Evolutionary conservation across 2,888 invertebrate genomes (phyloP).

Genomic region (Epistrophe eligans): DNA sequence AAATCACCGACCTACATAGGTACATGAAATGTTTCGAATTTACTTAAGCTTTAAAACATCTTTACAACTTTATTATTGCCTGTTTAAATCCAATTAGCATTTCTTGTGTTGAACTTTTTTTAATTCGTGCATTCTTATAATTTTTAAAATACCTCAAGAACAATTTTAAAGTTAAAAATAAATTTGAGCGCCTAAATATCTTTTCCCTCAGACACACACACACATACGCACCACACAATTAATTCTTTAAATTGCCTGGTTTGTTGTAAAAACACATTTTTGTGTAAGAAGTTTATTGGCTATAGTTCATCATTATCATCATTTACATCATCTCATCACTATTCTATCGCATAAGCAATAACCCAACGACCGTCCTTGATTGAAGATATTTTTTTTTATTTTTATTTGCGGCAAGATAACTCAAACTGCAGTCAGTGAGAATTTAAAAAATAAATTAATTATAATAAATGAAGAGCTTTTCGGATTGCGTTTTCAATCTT

Average conservation of each 20-base stretch:
- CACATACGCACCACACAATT: background rate
- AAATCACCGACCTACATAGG: background rate
- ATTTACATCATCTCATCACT: background rate
- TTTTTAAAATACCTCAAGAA: background rate
- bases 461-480: background rate
- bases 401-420: conserved; percentile 16
- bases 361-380: conserved; percentile 38
- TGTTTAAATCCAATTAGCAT: background rate
- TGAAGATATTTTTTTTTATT: background rate
- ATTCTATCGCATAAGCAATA: conserved; percentile 4
- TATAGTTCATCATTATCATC: conserved; percentile 30
- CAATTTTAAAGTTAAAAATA: conserved; percentile 18
- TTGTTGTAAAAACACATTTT: conserved; percentile 32
- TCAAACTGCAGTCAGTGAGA: conserved; percentile 56
- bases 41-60: background rate
- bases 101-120: background rate
- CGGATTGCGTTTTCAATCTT: background rate
- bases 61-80: background rate
- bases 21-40: no score
- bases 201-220: background rate
- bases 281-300: conserved; percentile 43
- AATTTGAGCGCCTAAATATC: conserved; percentile 10
- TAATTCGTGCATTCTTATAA: background rate
- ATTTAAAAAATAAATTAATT: conserved; percentile 21
- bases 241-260: conserved; percentile 24